A percentile compares a stretch with the other conserved stretches of the same genome.
phyloP scores from a whole-genome alignment of 2,113 vertebrate genomes.

The Lutjanus erythropterus region DNA sequence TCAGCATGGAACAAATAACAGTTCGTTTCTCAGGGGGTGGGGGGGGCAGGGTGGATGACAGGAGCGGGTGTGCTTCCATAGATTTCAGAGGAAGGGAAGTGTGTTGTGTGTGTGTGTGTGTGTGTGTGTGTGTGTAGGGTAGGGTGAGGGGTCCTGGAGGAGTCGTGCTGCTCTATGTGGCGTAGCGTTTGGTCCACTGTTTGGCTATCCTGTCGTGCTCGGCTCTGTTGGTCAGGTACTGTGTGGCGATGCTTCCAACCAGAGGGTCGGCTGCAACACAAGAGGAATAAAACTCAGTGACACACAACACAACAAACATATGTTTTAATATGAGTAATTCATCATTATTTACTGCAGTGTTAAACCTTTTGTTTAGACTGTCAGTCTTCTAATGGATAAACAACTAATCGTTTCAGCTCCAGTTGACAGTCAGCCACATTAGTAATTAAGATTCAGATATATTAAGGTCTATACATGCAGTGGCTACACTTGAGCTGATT shows the following conservation, averaged over 20 bases:
- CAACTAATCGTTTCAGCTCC: background rate
- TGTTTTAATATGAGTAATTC: background rate
- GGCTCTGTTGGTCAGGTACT: slow-evolving; percentile 86
- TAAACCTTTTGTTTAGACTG: background rate
- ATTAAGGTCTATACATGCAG: background rate
- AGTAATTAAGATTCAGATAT: background rate
- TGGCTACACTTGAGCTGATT: background rate
- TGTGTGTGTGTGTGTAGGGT: slow-evolving; percentile 41
- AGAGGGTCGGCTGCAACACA: slow-evolving; percentile 84
- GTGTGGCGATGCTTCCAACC: slow-evolving; percentile 88
- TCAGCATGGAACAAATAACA: slow-evolving; percentile 89
- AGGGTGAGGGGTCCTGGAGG: slow-evolving; percentile 23
- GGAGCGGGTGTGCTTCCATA: slow-evolving; percentile 74
- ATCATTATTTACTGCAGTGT: background rate
- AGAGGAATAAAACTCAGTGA: slow-evolving; percentile 3
- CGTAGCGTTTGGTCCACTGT: slow-evolving; percentile 89
- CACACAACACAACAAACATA: background rate
- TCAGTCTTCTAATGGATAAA: too few relatives aligned
- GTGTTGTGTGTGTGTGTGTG: slow-evolving; percentile 28
- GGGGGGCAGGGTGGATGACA: slow-evolving; percentile 42
- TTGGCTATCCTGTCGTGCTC: slow-evolving; percentile 89
- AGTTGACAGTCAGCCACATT: background rate
- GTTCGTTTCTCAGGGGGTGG: slow-evolving; percentile 66
- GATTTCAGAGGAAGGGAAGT: slow-evolving; percentile 42
- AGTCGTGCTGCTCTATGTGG: slow-evolving; percentile 77